Evolutionary conservation across 92 coral and sea anemone species (phyloP), one percentile per base, ranked within the genome.

Genomic region (Siderastrea siderea): DNA sequence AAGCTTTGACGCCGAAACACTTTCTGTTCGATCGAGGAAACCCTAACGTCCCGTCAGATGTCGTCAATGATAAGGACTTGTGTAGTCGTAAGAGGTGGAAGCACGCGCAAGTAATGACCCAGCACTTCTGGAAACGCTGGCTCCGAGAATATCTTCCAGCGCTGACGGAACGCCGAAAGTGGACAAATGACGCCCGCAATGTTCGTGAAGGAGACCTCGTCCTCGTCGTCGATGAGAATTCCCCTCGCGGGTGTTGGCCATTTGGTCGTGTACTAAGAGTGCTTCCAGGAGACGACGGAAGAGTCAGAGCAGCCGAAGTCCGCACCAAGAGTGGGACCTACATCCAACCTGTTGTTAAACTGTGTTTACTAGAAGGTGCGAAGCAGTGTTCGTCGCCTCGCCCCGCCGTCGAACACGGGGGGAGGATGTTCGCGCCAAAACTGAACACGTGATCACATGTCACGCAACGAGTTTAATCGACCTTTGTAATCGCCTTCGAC

Each of bases 1-100:
- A 93, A 72, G 91, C 96, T 14, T 71, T 90, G 38, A 90, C 92
- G 15, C 94, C 90, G 16, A 93, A 93, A 75, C 94, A 91, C 64
- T 94, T 94, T 60, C 93, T 94, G 44, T 80, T 94, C 19, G 89
- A 91, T 5, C 89, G 89, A 8, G 84, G 87, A 5, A 93, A 78
- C 66, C 77, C 71, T 45, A 90, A 87, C 53, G 17, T 76, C 60
- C 92, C 92, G 19, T 91, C 84, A 3, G 90, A 78, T 60, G 86
- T 70, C 64, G 59, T 82, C 47, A 52, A 58, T 47, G 78, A 75
- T 43, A 65, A 71, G 47, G 91, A 86, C 69, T 61, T 92, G 78
- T 82, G 86, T 50, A 52, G 93, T 64, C 78, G 85, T 10, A 84
- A 89, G 65, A 59, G 85, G 75, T 92, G 95, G 95, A 92, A 86